phyloP scores from a whole-genome alignment of 2,888 invertebrate species.

The Heliconius aoede region DNA sequence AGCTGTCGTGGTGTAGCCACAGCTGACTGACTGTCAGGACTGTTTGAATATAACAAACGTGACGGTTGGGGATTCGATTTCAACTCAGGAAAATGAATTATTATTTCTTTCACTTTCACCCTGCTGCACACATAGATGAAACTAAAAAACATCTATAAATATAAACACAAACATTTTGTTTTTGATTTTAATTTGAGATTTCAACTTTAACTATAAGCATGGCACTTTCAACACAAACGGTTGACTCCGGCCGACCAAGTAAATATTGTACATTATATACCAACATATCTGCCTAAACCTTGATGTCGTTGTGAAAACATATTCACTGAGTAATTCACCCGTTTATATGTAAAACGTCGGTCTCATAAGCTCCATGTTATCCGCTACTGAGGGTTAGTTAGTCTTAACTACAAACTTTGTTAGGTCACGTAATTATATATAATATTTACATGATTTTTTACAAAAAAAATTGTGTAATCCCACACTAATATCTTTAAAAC shows the following conservation, averaged over 20 bases:
- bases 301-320: constrained; percentile 1
- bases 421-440: neutral
- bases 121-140: no score
- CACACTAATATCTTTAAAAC: neutral
- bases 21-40: no score
- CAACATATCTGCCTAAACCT: neutral
- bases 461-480: neutral
- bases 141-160: no score
- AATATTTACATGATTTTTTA: no score
- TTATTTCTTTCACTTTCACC: no score
- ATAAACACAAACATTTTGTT: no score
- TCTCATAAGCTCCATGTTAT: neutral
- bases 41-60: no score
- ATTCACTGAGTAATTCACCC: constrained; percentile 9
- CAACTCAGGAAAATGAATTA: no score
- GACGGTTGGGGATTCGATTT: no score
- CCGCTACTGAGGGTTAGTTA: constrained; percentile 2
- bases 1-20: no score
- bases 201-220: no score
- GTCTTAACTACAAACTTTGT: neutral
- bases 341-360: constrained; percentile 5
- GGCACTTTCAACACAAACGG: neutral
- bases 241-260: neutral
- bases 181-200: no score
- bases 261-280: constrained; percentile 1